These are phyloP conservation scores for Erannis defoliaria DNA, from an alignment of 2,888 invertebrate genomes.

Conservation along the genomic window DNA sequence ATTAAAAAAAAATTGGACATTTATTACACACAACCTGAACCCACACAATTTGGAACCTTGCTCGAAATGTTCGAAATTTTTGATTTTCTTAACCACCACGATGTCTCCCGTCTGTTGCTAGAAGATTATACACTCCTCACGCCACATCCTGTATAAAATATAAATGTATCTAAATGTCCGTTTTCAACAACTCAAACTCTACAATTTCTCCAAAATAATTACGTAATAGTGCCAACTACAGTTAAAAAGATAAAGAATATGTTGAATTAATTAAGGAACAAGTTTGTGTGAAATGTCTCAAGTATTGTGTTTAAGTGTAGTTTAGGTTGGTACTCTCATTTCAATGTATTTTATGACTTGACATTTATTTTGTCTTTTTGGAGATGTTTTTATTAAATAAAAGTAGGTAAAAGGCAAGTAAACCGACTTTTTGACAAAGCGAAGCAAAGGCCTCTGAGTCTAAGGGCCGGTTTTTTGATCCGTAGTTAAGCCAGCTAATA, in stretches of 20 bases:
- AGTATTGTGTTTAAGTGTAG: neutral
- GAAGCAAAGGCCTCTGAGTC: no score
- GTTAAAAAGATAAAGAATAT: neutral
- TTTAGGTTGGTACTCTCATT: neutral
- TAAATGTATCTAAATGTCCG: neutral
- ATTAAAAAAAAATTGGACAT: no score
- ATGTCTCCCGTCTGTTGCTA: no score
- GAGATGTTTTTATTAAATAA: neutral
- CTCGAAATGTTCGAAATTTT: no score
- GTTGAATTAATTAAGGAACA: conserved; percentile 3
- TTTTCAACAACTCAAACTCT: neutral
- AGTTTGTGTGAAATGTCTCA: conserved; percentile 1
- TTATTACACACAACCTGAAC: no score
- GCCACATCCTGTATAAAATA: no score
- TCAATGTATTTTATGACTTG: neutral
- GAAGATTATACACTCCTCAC: no score
- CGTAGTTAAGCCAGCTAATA: no score
- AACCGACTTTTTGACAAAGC: no score
- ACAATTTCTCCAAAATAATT: neutral
- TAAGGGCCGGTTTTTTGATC: no score
- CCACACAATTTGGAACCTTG: no score
- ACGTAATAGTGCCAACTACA: neutral
- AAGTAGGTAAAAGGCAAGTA: neutral
- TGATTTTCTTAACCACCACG: no score
- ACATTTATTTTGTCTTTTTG: conserved; percentile 1